Base-by-base conservation (phyloP, 2,888 invertebrate genomes). In the Gymnosoma rotundatum region DNA sequence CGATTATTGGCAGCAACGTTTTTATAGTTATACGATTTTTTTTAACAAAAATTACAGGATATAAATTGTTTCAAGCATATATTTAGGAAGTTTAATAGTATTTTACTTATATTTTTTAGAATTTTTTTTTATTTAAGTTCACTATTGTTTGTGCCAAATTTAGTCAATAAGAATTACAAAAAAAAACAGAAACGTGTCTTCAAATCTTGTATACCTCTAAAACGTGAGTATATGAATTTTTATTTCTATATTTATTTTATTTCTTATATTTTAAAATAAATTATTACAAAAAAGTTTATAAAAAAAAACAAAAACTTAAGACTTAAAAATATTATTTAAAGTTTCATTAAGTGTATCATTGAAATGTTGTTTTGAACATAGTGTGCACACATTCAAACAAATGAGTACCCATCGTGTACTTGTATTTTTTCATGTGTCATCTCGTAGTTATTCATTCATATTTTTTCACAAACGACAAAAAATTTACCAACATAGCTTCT, bases 161-260 rank as follows among this genome's bases (percentile, higher is more conserved):
- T 80, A 69, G 74, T 61, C 48, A 69, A 54, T 25, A 63, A 74
- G 74, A 80, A 80, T 74, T 74, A 45, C 0, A 36, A 0, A 32
- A 74, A 48, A 18, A 18, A 52, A 52, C n/a, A 60, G 48, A 80
- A 80, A 80, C 80, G 80, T 80, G 80, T 56, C 67, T 70, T 63
- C 58, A 67, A 72, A 70, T 63, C n/a, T 64, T 70, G 56, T 54
- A 16, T 48, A 58, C 58, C 36, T 48, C 16, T 18, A 63, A 81
- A 75, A 70, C 81, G 81, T 82, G 81, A 82, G 74, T 32, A 69
- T 69, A 69, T 81, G 81, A 64, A 75, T 54, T 69, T 80, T 80
- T 74, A 74, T 74, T 67, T 67, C 67, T 64, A 72, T 64, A 72
- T 70, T 60, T 74, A 56, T 64, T 52, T 74, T 32, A 32, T 0